Evolutionary conservation across 2,888 invertebrate species (phyloP).

Genomic region (Bombyx huttoni): DNA sequence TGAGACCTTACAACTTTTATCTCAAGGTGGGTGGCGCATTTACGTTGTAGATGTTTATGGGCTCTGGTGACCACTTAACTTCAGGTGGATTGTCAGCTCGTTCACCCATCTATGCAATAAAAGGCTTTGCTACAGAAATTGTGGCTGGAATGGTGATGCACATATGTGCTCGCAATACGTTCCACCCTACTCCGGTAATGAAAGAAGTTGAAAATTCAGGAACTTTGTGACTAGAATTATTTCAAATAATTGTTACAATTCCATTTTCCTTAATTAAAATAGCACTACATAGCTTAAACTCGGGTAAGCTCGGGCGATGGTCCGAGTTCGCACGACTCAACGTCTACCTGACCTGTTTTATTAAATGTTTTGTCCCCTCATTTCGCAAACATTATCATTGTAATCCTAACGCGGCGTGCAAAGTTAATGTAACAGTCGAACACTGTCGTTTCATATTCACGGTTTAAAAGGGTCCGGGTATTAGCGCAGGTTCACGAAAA

Average conservation of each 20-base stretch:
- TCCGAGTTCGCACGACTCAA: conserved; percentile 8
- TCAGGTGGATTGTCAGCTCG: too few relatives aligned
- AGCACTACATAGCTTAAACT: conserved; percentile 5
- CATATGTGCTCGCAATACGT: too few relatives aligned
- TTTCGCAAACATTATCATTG: conserved; percentile 13
- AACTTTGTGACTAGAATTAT: background rate
- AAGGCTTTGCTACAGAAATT: too few relatives aligned
- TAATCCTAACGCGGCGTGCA: conserved; percentile 11
- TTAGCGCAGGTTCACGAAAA: conserved; percentile 10
- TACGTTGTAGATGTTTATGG: too few relatives aligned
- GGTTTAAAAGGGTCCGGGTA: conserved; percentile 6
- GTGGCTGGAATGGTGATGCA: too few relatives aligned
- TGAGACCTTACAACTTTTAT: too few relatives aligned
- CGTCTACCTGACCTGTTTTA: conserved; percentile 14
- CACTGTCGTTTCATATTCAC: conserved; percentile 10
- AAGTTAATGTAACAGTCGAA: conserved; percentile 12
- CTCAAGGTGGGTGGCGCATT: too few relatives aligned
- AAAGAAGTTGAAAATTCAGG: background rate
- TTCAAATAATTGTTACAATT: conserved; percentile 3
- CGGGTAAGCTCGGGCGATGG: conserved; percentile 1
- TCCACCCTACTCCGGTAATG: too few relatives aligned
- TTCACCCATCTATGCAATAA: too few relatives aligned
- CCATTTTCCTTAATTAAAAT: conserved; percentile 4
- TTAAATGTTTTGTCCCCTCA: conserved; percentile 15
- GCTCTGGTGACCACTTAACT: too few relatives aligned